Percentiles rank a stretch among this genome's conserved stretches.
Evolutionary conservation across 2,797 vertebrate species (phyloP).

Genomic region (Vipera ursinii): DNA sequence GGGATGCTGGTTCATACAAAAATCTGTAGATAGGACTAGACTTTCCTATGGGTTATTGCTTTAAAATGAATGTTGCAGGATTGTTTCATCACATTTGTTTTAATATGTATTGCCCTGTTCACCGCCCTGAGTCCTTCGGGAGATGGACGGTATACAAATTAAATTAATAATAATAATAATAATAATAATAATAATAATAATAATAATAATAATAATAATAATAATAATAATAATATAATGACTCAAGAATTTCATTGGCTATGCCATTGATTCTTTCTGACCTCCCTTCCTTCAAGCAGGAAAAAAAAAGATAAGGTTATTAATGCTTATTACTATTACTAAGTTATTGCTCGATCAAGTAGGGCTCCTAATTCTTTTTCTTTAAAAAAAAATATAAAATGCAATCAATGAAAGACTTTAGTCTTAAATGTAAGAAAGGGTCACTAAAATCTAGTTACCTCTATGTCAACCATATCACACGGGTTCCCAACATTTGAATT

Average conservation of each 20-base stretch:
- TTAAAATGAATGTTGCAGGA: neutral
- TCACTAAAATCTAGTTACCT: neutral
- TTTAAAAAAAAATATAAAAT: neutral
- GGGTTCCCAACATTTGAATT: neutral
- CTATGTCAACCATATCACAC: neutral
- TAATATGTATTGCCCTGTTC: no score
- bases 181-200: no score
- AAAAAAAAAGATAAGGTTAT: neutral
- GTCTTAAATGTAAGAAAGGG: neutral
- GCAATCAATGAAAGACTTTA: neutral
- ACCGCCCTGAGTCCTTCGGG: no score
- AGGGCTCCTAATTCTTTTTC: neutral
- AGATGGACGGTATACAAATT: no score
- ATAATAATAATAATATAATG: no score
- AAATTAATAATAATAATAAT: no score
- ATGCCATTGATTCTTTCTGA: neutral
- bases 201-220: no score
- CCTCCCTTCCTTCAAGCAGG: neutral
- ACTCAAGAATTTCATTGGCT: neutral
- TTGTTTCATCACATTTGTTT: neutral
- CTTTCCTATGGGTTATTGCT: neutral
- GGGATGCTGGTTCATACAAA: neutral
- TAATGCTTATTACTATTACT: neutral
- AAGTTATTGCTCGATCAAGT: neutral
- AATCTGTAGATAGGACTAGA: neutral